phyloP scores from a whole-genome alignment of 35 echinoderm and acorn worm species.

The Hemicentrotus pulcherrimus region DNA sequence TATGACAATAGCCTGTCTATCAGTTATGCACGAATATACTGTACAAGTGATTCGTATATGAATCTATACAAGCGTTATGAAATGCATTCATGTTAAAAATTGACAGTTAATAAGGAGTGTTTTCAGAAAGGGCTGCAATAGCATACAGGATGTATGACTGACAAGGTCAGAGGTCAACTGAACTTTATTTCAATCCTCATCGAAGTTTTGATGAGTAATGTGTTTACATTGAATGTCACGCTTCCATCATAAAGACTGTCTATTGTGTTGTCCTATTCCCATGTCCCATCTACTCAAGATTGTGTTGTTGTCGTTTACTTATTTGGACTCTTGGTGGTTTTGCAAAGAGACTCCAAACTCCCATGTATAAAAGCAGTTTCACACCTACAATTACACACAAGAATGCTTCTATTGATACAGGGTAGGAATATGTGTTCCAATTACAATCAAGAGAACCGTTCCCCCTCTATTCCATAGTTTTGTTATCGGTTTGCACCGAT shows the following conservation, averaged over 20 bases:
- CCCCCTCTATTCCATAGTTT: not conserved
- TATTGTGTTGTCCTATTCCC: not conserved
- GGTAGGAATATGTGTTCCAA: not conserved
- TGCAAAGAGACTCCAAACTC: not conserved
- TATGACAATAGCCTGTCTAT: not conserved
- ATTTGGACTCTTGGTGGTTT: not conserved
- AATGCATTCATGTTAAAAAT: too few relatives aligned
- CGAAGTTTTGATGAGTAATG: not conserved
- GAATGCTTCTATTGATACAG: not conserved
- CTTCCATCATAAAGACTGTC: not conserved
- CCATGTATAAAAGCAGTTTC: not conserved
- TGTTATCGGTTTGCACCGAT: not conserved
- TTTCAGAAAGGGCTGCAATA: too few relatives aligned
- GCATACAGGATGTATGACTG: too few relatives aligned
- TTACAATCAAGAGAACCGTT: not conserved
- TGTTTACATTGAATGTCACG: slow-evolving; percentile 3
- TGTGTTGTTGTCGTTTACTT: not conserved
- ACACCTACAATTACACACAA: not conserved
- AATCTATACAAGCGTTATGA: too few relatives aligned
- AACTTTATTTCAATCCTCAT: not conserved
- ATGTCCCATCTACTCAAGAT: not conserved
- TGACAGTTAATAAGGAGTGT: too few relatives aligned
- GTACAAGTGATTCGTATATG: too few relatives aligned
- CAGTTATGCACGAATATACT: too few relatives aligned
- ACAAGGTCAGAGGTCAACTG: not conserved